phyloP scores from a whole-genome alignment of 2,888 invertebrate genomes.

The Luperina nickerlii region DNA sequence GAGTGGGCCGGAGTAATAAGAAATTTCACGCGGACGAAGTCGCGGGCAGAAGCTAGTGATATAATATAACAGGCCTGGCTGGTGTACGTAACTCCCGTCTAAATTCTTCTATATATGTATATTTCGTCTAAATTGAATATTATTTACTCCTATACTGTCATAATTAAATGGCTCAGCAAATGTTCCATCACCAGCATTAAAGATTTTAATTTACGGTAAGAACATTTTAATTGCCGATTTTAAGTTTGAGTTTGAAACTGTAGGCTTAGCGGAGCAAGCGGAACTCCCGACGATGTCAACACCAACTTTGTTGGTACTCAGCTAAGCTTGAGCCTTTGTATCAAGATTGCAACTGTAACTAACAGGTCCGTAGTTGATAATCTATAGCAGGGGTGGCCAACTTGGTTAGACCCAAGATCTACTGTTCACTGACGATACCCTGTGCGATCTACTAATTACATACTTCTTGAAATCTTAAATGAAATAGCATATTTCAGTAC shows the following conservation, averaged over 20 bases:
- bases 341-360: slow-evolving; percentile 40
- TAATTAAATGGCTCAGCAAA: background rate
- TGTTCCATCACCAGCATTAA: background rate
- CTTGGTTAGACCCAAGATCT: no score
- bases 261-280: slow-evolving; percentile 31
- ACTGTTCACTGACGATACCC: no score
- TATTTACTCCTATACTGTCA: background rate
- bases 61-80: no score
- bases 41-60: no score
- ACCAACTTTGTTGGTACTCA: slow-evolving; percentile 51
- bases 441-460: no score
- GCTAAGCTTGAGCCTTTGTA: slow-evolving; percentile 44
- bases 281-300: slow-evolving; percentile 58
- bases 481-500: no score
- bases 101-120: no score
- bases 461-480: no score
- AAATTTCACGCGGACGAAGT: no score
- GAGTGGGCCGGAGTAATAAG: no score
- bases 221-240: slow-evolving; percentile 57
- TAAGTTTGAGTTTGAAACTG: slow-evolving; percentile 44
- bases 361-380: slow-evolving; percentile 34
- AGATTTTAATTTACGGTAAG: slow-evolving; percentile 23
- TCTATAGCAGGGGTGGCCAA: no score
- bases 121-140: background rate
- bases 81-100: no score